These are phyloP conservation scores for Pterostichus madidus DNA, from an alignment of 2,888 invertebrate genomes.

Conservation along the genomic window DNA sequence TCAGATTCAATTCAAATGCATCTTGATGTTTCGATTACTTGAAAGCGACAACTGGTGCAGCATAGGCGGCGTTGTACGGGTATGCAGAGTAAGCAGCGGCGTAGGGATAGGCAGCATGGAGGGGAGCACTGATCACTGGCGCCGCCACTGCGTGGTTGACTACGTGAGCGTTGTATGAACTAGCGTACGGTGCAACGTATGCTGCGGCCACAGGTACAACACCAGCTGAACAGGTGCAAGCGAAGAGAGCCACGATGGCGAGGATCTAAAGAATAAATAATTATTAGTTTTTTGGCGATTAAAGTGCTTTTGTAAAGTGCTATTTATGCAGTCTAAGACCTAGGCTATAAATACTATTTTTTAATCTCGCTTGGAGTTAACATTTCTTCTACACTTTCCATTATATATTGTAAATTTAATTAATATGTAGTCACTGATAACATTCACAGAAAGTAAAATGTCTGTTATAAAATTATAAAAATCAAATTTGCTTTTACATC, in stretches of 20 bases:
- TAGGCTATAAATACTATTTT: no score
- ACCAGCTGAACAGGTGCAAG: slow-evolving; percentile 72
- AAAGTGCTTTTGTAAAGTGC: no score
- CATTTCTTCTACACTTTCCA: no score
- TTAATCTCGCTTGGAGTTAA: no score
- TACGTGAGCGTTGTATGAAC: slow-evolving; percentile 87
- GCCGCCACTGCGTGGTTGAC: slow-evolving; percentile 88
- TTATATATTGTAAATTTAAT: no score
- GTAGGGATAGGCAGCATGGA: slow-evolving; percentile 70
- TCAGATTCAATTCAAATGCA: slow-evolving; percentile 2
- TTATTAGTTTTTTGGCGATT: neutral
- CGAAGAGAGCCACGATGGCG: slow-evolving; percentile 68
- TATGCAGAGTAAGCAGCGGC: slow-evolving; percentile 69
- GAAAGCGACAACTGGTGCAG: slow-evolving; percentile 67
- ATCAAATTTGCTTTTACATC: no score
- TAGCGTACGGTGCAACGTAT: slow-evolving; percentile 86
- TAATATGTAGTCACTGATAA: no score
- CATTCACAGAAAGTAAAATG: no score
- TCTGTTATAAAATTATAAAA: no score
- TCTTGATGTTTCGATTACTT: slow-evolving; percentile 29
- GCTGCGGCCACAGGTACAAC: slow-evolving; percentile 77
- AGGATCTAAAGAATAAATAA: slow-evolving; percentile 69
- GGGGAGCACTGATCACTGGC: slow-evolving; percentile 77
- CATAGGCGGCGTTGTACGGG: slow-evolving; percentile 78
- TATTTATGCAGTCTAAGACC: no score